Evolutionary conservation across 2,888 invertebrate genomes (phyloP).

Genomic region (Himalopsyche anomala): DNA sequence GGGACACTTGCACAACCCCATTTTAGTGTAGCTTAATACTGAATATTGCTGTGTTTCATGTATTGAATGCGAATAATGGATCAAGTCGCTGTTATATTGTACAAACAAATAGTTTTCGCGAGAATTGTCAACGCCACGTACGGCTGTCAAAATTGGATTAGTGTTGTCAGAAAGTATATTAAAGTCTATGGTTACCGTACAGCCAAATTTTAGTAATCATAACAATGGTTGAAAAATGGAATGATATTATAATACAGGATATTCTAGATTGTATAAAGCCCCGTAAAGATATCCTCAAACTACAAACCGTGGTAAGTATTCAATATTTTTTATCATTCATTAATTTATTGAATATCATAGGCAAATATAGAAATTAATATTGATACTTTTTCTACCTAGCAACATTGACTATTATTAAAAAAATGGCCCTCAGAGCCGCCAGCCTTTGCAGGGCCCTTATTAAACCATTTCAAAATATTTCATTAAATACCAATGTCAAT

Average conservation of each 20-base stretch:
- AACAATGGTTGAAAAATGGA: too few relatives aligned
- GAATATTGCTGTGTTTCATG: background rate
- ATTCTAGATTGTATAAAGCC: too few relatives aligned
- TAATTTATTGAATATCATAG: too few relatives aligned
- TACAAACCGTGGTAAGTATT: too few relatives aligned
- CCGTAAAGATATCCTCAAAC: too few relatives aligned
- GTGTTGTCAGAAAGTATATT: background rate
- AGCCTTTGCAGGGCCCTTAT: conserved; percentile 50
- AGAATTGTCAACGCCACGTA: conserved; percentile 66
- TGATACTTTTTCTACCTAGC: too few relatives aligned
- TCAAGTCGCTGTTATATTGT: conserved; percentile 58
- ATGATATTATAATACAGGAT: too few relatives aligned
- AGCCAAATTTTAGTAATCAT: too few relatives aligned
- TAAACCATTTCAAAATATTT: conserved; percentile 62
- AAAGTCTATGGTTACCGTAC: too few relatives aligned
- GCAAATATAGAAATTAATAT: too few relatives aligned
- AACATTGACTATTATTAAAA: background rate
- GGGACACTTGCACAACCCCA: conserved; percentile 99
- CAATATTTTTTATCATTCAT: too few relatives aligned
- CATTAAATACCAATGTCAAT: conserved; percentile 41
- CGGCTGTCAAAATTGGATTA: conserved; percentile 56
- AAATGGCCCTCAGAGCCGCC: conserved; percentile 64
- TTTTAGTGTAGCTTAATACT: conserved; percentile 70
- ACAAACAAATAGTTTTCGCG: conserved; percentile 66
- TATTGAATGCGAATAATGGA: conserved; percentile 43